Base-by-base conservation (phyloP, 1,140 invertebrate species). In the Idris sp. region DNA sequence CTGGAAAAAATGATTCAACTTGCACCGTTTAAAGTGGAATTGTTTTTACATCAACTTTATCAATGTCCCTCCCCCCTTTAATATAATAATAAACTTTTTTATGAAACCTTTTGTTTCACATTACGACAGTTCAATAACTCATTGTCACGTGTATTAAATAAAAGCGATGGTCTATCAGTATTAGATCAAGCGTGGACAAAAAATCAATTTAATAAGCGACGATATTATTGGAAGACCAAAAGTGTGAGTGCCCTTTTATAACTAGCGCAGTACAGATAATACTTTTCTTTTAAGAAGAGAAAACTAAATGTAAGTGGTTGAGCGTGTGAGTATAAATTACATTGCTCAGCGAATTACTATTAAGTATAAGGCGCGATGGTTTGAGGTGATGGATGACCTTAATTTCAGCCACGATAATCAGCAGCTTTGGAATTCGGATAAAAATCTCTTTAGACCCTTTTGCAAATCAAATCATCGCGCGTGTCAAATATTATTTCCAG, bases 391-490 rank as follows among this genome's bases (percentile, higher is more conserved):
- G 79, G 83, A 84, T 83, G 78, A 79, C 78, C 80, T 83, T 84
- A 84, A 84, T 84, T 84, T 83, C 62, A 71, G 80, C 74, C n/a
- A 77, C 81, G 82, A 84, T 84, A 83, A 84, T 77, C 78, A 77
- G 71, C 76, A 46, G 71, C 73, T 74, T 65, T 74, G 73, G 80
- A 84, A 83, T 84, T 84, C 79, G 71, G 79, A 82, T 82, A 80
- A 84, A 81, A 84, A 82, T 83, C 74, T 62, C 79, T 74, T 71
- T 51, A 59, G 65, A 77, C 65, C 81, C 16, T 13, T 46, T 28
- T 56, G 10, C 7, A 53, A 58, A 46, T 26, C 36, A 49, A 61
- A 65, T 73, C 51, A 65, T 73, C 33, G 56, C 41, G 16, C 53
- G 48, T 35, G 54, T 59, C 53, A 68, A n/a, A n/a, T n/a, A n/a